phyloP scores from a whole-genome alignment of 2,888 invertebrate genomes.

The Anarsia innoxiella region DNA sequence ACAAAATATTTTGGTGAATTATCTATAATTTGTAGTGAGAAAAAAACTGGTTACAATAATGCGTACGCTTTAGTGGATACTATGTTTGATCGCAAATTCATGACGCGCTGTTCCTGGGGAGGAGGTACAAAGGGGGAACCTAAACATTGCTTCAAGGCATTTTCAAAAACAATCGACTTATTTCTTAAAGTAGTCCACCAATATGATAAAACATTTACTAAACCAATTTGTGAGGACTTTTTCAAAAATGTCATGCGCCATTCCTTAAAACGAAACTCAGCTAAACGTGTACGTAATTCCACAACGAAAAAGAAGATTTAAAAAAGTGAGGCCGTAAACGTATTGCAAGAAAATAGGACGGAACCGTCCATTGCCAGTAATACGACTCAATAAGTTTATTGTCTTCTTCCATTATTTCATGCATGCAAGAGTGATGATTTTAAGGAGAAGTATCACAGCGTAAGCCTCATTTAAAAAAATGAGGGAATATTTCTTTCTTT shows the following conservation, averaged over 20 bases:
- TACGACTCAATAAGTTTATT: constrained; percentile 4
- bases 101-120: constrained; percentile 10
- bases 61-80: constrained; percentile 7
- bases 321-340: constrained; percentile 5
- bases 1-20: neutral
- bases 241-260: constrained; percentile 8
- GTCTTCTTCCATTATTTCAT: constrained; percentile 2
- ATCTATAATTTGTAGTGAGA: constrained; percentile 1
- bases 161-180: constrained; percentile 11
- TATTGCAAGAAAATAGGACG: neutral
- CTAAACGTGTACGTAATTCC: constrained; percentile 1
- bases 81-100: constrained; percentile 12
- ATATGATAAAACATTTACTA: constrained; percentile 10
- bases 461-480: too few species aligned
- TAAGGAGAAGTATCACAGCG: neutral
- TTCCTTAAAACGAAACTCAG: constrained; percentile 5
- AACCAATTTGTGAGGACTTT: constrained; percentile 10
- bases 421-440: neutral
- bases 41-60: constrained; percentile 1
- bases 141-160: constrained; percentile 11
- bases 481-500: too few species aligned
- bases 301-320: constrained; percentile 3
- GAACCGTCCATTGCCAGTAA: constrained; percentile 1
- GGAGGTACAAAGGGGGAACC: constrained; percentile 11
- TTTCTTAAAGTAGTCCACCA: constrained; percentile 7